Evolutionary conservation across 2,797 vertebrate species (phyloP), one percentile per base, ranked within the genome.

Genomic region (Muscicapa comitata): DNA sequence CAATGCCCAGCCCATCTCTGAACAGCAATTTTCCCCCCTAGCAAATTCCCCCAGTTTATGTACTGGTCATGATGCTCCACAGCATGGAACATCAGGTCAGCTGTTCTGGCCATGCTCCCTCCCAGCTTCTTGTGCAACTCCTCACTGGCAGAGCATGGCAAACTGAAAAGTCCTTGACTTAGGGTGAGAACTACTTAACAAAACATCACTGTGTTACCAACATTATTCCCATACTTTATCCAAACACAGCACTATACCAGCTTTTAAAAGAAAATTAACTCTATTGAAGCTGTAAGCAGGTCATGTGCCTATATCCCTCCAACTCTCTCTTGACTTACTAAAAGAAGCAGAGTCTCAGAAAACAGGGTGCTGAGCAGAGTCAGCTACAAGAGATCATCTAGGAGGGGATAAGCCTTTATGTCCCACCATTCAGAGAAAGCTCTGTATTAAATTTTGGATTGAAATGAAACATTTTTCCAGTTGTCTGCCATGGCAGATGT

Each of bases 1-100:
- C 0, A 0, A 51, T 63, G 28, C 20, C 28, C n/a, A 51, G 8
- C n/a, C 50, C 3, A 5, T 19, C 38, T 29, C 21, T 33, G 33
- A 77, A 45, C 17, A 76, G 31, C 2, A 45, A 7, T 0, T 38
- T 28, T 23, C 9, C 14, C 14, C n/a, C 7, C 12, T 17, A 83
- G 51, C 43, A 38, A 65, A 26, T 18, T 57, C 25, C 20, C 11
- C 24, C 65, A 40, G 12, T 58, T 45, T 31, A 17, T 23, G 13
- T 13, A 33, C 20, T 33, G 33, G 43, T 26, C 43, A 51, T 33
- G n/a, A 31, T 37, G 10, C 20, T 51, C 57, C 4, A 0, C 10
- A 7, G 37, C 26, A 33, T 63, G 37, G 57, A 71, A 63, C 38
- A 45, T 51, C 0, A 0, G 50, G 15, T 31, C n/a, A 70, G 20